phyloP scores from a whole-genome alignment of 1,140 invertebrate genomes.

The Telenomus remus region DNA sequence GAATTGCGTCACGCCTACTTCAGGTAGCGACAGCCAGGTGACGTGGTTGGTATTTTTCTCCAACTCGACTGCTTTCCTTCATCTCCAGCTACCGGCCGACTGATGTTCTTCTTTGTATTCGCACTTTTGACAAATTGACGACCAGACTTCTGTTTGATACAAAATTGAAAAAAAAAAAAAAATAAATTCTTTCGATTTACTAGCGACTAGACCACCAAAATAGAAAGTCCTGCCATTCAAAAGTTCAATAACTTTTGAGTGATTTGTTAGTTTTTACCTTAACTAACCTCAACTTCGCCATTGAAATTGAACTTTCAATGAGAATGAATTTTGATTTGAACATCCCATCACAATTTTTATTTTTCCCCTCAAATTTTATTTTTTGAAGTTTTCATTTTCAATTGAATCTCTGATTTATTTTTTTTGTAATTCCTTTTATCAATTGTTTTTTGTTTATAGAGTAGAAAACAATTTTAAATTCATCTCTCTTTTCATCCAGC shows the following conservation, averaged over 20 bases:
- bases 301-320: too few relatives aligned
- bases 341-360: too few relatives aligned
- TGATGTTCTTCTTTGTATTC: conserved; percentile 50
- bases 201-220: conserved; percentile 17
- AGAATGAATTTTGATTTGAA: too few relatives aligned
- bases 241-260: neutral
- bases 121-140: conserved; percentile 55
- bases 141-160: conserved; percentile 12
- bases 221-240: conserved; percentile 18
- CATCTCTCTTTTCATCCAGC: neutral
- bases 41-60: conserved; percentile 30
- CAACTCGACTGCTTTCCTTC: conserved; percentile 9
- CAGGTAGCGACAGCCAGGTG: conserved; percentile 55
- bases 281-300: too few relatives aligned
- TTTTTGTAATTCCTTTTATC: too few relatives aligned
- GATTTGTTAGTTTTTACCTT: neutral
- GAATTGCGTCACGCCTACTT: conserved; percentile 54
- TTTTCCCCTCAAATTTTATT: too few relatives aligned
- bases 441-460: too few relatives aligned
- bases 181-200: conserved; percentile 20
- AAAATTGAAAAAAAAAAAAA: conserved; percentile 13
- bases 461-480: neutral
- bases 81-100: conserved; percentile 44
- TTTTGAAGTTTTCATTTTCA: too few relatives aligned
- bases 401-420: too few relatives aligned